Base-by-base conservation (phyloP, 2,797 vertebrate species). In the Enteromius afrohamiltoni region DNA sequence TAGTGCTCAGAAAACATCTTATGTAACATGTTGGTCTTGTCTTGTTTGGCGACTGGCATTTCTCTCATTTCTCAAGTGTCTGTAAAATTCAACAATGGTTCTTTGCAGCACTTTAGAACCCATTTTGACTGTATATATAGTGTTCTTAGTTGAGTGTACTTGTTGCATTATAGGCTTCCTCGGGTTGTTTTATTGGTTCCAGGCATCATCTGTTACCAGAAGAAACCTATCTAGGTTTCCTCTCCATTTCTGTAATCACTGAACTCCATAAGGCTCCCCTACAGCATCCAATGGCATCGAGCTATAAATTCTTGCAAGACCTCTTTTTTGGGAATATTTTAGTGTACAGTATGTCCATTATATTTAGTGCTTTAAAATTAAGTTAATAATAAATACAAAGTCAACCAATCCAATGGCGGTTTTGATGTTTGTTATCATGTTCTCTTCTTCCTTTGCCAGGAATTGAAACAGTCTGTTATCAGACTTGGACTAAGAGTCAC, bases 1-100 rank as follows among this genome's bases (percentile, higher is more conserved):
- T 62, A 69, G 29, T 3, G 4, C 47, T 40, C 64, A 49, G 69
- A 75, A 86, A 79, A 75, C 85, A 83, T 34, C 62, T 83, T 83
- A 69, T 19, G 8, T 83, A 83, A 83, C 73, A 34, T n/a, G 19
- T 60, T 9, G 40, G 40, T 14, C 42, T 31, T 17, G 0, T 71
- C 37, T 29, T 60, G 53, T 74, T 51, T 73, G 26, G 69, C 1
- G 19, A 34, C 58, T 34, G 42, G 53, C 53, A n/a, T 45, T 71
- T 31, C 8, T 81, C 11, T 19, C n/a, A n/a, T n/a, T n/a, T n/a
- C n/a, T n/a, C n/a, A 37, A 64, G 55, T 82, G n/a, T 51, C 45
- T 23, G 23, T 2, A 13, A 10, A 34, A 11, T 65, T 34, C 47
- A 31, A 51, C 9, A 21, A 31, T 34, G 47, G 47, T 53, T 49